These are phyloP conservation scores for Caenorhabditis brenneri DNA, from an alignment of 1,140 invertebrate species.

Conservation along the genomic window DNA sequence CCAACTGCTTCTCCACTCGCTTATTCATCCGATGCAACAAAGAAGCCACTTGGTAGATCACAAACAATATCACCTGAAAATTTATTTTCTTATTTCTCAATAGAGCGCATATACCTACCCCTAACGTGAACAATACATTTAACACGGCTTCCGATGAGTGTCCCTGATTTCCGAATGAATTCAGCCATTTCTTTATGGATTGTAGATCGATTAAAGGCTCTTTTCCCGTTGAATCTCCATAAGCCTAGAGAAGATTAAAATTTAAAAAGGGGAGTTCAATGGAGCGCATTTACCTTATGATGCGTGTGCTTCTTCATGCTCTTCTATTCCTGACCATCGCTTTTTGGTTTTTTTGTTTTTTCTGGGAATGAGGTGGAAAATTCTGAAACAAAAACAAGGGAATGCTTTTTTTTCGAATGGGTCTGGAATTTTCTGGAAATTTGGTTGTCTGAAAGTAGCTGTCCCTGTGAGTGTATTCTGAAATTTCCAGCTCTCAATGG, in stretches of 20 bases:
- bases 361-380: not conserved
- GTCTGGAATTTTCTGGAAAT: too few species aligned
- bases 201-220: slow-evolving; percentile 31
- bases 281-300: not conserved
- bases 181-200: slow-evolving; percentile 7
- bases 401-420: too few species aligned
- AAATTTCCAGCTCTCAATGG: too few species aligned
- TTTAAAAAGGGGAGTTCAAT: not conserved
- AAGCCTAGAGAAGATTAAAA: not conserved
- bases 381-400: not conserved
- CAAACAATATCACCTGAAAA: not conserved
- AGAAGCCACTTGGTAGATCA: slow-evolving; percentile 30
- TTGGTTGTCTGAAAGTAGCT: too few species aligned
- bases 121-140: slow-evolving; percentile 1
- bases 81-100: not conserved
- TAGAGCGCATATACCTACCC: not conserved
- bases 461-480: too few species aligned
- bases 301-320: slow-evolving; percentile 37
- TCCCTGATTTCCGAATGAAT: slow-evolving; percentile 26
- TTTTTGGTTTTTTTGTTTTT: not conserved
- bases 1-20: slow-evolving; percentile 11
- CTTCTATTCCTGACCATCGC: slow-evolving; percentile 24
- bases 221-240: slow-evolving; percentile 36
- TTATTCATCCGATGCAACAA: slow-evolving; percentile 14
- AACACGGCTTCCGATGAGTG: slow-evolving; percentile 10